Evolutionary conservation across 2,113 vertebrate genomes (phyloP), one percentile per base, ranked within the genome.

Genomic region (Pangasianodon gigas): DNA sequence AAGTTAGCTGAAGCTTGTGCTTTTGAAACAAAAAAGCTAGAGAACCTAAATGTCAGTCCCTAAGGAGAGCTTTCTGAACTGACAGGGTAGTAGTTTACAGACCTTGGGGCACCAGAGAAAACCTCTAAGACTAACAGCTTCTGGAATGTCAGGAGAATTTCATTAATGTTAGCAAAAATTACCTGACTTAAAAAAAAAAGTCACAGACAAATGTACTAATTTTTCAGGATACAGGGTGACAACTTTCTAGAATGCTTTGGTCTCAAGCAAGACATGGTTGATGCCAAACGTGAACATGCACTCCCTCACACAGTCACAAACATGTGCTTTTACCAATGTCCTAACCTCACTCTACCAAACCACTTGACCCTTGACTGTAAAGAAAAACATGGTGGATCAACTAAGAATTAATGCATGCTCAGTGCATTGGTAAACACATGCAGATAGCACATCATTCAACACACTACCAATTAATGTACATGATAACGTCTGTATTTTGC

Each of bases 261-360:
- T 46, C 13, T 62, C 6, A 4, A 52, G 41, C 10, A 48, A 44
- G 44, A 89, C 44, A 67, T 77, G 41, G 26, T 48, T 18, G 16
- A 56, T 65, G 52, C 51, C 79, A 74, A 32, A 77, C 44, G 29
- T n/a, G 1, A 82, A 56, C 82, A 75, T 77, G 82, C 88, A 79
- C 11, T 7, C 24, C 29, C 19, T 62, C 54, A 69, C 16, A 77
- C 81, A 29, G 8, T 56, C 37, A 51, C 69, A 44, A 26, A 89
- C 51, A 69, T n/a, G n/a, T 24, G n/a, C 41, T 44, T 19, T 29
- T 24, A 75, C 32, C 26, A 19, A n/a, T 21, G 37, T 11, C 74
- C 11, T 26, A 87, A 79, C 48, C 14, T 82, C 14, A 56, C 16
- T 37, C 54, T 19, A 41, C 19, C 29, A 52, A 82, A 21, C 60